A percentile compares a stretch with the other conserved stretches of the same genome.
phyloP scores from a whole-genome alignment of 2,797 vertebrate species.

The Sebastes wilsoni region DNA sequence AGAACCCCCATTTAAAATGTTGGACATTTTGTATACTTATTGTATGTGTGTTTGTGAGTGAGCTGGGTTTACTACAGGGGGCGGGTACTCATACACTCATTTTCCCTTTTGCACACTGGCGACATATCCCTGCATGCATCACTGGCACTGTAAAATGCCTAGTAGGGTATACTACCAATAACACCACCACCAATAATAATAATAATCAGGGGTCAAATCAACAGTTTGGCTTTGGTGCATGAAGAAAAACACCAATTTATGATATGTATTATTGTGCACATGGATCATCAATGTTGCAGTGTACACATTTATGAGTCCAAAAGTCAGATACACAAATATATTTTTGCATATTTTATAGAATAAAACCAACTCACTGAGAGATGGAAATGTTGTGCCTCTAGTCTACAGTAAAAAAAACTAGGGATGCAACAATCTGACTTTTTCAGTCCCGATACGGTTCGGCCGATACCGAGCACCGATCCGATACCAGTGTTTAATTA shows the following conservation, averaged over 20 bases:
- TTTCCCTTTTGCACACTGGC: constrained; percentile 16
- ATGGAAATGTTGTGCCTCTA: background rate
- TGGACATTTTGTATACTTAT: background rate
- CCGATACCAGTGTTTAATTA: too few relatives aligned
- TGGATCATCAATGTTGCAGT: background rate
- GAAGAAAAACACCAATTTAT: background rate
- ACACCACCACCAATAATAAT: background rate
- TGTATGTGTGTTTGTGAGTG: constrained; percentile 14
- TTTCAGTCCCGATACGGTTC: too few relatives aligned
- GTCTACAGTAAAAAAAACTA: background rate
- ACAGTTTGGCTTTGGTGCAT: background rate
- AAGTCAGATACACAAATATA: background rate
- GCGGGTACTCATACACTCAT: constrained; percentile 55
- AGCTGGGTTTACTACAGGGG: constrained; percentile 72
- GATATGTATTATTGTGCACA: background rate
- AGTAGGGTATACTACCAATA: background rate
- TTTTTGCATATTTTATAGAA: background rate
- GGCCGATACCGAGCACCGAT: too few relatives aligned
- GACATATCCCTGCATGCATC: constrained; percentile 40
- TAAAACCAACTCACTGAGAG: background rate
- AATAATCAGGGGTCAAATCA: background rate
- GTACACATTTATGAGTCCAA: background rate
- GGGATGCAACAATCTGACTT: too few relatives aligned
- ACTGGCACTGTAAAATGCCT: constrained; percentile 33
- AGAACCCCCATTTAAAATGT: background rate